These are phyloP conservation scores for Pararge aegeria DNA, from an alignment of 1,140 invertebrate species.

Conservation along the genomic window DNA sequence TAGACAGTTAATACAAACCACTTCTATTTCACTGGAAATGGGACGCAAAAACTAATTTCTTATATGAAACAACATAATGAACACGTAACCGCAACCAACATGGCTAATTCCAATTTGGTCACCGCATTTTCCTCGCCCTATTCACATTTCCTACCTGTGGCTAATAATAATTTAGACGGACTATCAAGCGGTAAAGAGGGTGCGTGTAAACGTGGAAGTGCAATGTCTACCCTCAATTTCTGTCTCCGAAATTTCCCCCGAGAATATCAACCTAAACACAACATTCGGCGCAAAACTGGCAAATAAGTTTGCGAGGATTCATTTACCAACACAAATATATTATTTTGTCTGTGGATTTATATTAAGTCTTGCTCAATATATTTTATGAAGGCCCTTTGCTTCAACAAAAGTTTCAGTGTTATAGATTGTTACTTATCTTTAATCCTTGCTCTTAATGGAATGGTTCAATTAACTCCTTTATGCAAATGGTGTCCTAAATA, in stretches of 20 bases:
- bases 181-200: slow-evolving; percentile 52
- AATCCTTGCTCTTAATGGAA: no score
- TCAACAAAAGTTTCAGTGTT: no score
- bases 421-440: no score
- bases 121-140: slow-evolving; percentile 13
- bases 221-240: slow-evolving; percentile 47
- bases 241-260: slow-evolving; percentile 53
- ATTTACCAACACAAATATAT: neutral
- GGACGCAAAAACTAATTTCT: neutral
- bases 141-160: slow-evolving; percentile 7
- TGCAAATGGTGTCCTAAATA: no score
- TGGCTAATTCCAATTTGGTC: slow-evolving; percentile 18
- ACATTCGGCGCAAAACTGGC: slow-evolving; percentile 24
- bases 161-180: slow-evolving; percentile 47
- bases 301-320: slow-evolving; percentile 23
- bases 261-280: slow-evolving; percentile 39
- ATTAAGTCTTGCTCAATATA: neutral
- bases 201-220: slow-evolving; percentile 49
- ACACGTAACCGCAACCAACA: slow-evolving; percentile 1
- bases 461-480: no score
- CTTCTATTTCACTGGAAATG: neutral
- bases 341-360: neutral
- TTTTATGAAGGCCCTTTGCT: no score
- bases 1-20: neutral
- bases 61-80: slow-evolving; percentile 4